Evolutionary conservation across 2,113 vertebrate genomes (phyloP), one percentile per base, ranked within the genome.

Genomic region (Tiliqua scincoides): DNA sequence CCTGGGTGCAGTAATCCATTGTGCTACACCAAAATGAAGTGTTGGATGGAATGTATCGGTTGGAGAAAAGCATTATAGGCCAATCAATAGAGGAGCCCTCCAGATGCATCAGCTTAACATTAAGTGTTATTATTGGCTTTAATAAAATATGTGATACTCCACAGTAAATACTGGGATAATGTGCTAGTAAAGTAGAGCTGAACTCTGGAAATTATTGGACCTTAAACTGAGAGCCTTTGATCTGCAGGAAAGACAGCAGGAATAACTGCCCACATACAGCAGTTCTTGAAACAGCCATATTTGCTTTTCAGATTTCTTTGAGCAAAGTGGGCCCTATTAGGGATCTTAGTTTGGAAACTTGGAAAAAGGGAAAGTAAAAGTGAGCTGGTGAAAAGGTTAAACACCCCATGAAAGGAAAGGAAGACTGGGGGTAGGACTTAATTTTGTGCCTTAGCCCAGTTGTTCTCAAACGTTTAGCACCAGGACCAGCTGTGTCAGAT

Each of bases 21-120:
- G 83, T 87, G 32, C 79, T 93, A 89, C 81, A 79, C 75, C 87
- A 57, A 91, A 87, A 57, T 87, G 89, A 87, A 94, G 62, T 82
- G 59, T 85, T 86, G 71, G 63, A 91, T 96, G 88, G 86, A 93
- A 48, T 94, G 65, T 59, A 77, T 62, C 86, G 88, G 77, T 91
- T 80, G 25, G 88, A 72, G 81, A 68, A 91, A 89, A 86, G 59
- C 35, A 15, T 91, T 81, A 54, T 88, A 85, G 77, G 82, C 77
- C 61, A 84, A 72, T 87, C 91, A 20, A 73, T 88, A 86, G 70
- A 82, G 84, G 86, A 88, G 48, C 86, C 85, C 74, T 83, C 35
- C n/a, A 72, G 88, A 82, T 23, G 10, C 59, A 79, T 48, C 73
- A 87, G 91, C 32, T 92, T 87, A 89, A 37, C 89, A 87, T 83